Evolutionary conservation across 2,888 invertebrate genomes (phyloP), one percentile per base, ranked within the genome.

Genomic region (Lutraria lutraria): DNA sequence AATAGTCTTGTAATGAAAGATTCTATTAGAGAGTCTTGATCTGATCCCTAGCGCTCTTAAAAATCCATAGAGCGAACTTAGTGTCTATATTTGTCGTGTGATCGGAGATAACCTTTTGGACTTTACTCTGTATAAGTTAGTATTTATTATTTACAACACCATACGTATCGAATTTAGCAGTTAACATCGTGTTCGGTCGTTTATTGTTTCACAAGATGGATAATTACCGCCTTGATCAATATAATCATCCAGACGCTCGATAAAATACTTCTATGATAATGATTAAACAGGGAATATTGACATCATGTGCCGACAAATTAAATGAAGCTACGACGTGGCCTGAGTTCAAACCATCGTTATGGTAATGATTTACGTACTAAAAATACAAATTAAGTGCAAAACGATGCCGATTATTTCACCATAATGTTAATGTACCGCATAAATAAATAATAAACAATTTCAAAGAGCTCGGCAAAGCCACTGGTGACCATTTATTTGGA

Each of bases 111-210:
- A 76, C 76, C 76, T 76, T 19, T 31, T 25, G 76, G 34, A 34
- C 76, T 34, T 2, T 16, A 76, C 21, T 15, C 16, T 15, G 16
- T 31, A 34, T 76, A 76, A 16, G 25, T 76, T 76, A 34, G 31
- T 76, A 76, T 76, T 25, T 76, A 76, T 76, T 76, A 76, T 76
- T 76, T 34, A 76, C 29, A 34, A 76, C 76, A 76, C 76, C 31
- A 8, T 13, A 19, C 34, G 76, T 34, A 34, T 34, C 19, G 31
- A 31, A 68, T 25, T 25, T 25, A 31, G 56, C 15, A 19, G 29
- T 76, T 76, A 76, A 31, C 76, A 34, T 3, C 31, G 16, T 76
- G 76, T 76, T 34, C 4, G 13, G 29, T 31, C 31, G 34, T n/a
- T 76, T 25, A 76, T 76, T 76, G 31, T 25, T 76, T 76, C 76